phyloP scores from a whole-genome alignment of 2,888 invertebrate genomes.

The Plebejus argus region DNA sequence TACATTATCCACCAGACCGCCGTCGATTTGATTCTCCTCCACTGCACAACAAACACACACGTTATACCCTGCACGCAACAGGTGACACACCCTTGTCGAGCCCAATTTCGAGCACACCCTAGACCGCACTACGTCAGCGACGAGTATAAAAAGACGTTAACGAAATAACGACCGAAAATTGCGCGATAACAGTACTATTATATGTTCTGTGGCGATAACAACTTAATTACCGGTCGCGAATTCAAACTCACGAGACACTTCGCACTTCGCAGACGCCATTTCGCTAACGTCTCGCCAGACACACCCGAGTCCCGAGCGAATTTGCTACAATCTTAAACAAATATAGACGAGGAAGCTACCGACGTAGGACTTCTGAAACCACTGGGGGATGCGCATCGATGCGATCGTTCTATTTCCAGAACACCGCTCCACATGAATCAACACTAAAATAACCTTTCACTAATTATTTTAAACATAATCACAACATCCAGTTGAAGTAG shows the following conservation, averaged over 20 bases:
- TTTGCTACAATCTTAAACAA: conserved; percentile 39
- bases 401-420: conserved; percentile 77
- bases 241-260: conserved; percentile 69
- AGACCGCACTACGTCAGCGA: background rate
- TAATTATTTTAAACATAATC: conserved; percentile 67
- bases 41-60: conserved; percentile 62
- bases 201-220: too few species aligned
- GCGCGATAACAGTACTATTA: conserved; percentile 56
- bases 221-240: conserved; percentile 74
- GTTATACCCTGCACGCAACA: conserved; percentile 46
- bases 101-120: background rate
- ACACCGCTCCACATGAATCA: conserved; percentile 78
- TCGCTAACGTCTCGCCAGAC: conserved; percentile 64
- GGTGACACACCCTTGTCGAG: conserved; percentile 36
- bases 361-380: conserved; percentile 60
- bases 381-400: conserved; percentile 72
- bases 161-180: conserved; percentile 49
- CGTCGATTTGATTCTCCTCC: conserved; percentile 75
- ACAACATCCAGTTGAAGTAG: conserved; percentile 59
- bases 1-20: conserved; percentile 85
- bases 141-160: conserved; percentile 39
- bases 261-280: conserved; percentile 74
- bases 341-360: conserved; percentile 49
- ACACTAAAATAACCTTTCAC: conserved; percentile 81
- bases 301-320: conserved; percentile 61